Percentiles rank a stretch among this genome's conserved stretches.
Conservation (phyloP, 2,888 invertebrate genomes). For the Eilema griseolum region DNA sequence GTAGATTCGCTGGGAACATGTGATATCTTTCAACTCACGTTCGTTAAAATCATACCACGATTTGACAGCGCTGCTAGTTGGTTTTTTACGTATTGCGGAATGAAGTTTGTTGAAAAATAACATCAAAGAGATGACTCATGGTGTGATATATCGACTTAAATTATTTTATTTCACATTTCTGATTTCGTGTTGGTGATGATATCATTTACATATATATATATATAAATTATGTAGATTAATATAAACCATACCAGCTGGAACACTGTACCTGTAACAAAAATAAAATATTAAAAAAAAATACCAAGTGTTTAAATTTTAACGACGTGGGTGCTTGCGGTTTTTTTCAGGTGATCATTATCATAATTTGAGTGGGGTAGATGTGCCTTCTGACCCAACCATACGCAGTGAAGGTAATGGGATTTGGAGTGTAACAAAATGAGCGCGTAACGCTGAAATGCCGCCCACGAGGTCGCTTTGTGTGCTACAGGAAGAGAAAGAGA, state of each 20-base stretch:
- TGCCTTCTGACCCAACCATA: slow-evolving; percentile 54
- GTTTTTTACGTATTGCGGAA: slow-evolving; percentile 63
- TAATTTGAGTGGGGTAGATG: slow-evolving; percentile 65
- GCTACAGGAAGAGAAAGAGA: slow-evolving; percentile 73
- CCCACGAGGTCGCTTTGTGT: slow-evolving; percentile 64
- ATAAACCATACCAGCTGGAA: slow-evolving; percentile 44
- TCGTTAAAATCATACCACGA: slow-evolving; percentile 64
- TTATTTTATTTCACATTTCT: slow-evolving; percentile 56
- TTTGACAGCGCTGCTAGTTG: slow-evolving; percentile 62
- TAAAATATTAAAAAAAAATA: slow-evolving; percentile 56
- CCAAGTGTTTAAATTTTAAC: slow-evolving; percentile 66
- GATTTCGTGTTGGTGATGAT: slow-evolving; percentile 52
- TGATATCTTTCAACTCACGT: slow-evolving; percentile 59
- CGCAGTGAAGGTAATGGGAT: slow-evolving; percentile 62
- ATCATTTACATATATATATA: slow-evolving; percentile 40
- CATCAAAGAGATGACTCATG: slow-evolving; percentile 61
- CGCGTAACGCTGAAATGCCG: slow-evolving; percentile 62
- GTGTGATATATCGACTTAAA: slow-evolving; percentile 57
- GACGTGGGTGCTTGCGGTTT: slow-evolving; percentile 64
- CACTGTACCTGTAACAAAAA: slow-evolving; percentile 74
- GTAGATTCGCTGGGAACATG: slow-evolving; percentile 31
- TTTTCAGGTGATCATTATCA: slow-evolving; percentile 67
- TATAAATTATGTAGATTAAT: slow-evolving; percentile 41
- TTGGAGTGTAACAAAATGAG: slow-evolving; percentile 70
- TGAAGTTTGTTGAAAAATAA: slow-evolving; percentile 57